Base-by-base conservation (phyloP, 2,113 vertebrate species). In the Cichladusa arquata region DNA sequence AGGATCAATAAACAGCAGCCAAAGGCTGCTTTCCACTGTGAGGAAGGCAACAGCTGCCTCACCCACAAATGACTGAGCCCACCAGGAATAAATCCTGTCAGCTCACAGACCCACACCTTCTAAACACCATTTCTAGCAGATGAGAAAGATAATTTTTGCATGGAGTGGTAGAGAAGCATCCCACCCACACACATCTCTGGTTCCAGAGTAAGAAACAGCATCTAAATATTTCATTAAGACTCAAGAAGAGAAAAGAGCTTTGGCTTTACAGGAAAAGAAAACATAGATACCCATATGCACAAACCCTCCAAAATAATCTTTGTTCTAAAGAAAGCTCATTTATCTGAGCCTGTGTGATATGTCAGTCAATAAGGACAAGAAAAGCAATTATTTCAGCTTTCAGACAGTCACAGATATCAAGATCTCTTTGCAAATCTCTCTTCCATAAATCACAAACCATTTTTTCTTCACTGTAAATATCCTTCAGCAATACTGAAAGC, bases 221-320 rank as follows among this genome's bases (percentile, higher is more conserved):
- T 28, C 61, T 74, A 60, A 91, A 28, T 79, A 85, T 48, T 87
- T 93, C 66, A 89, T 40, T 56, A 72, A 72, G 61, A 51, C 10
- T 87, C 34, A 17, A 60, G 47, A 79, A 77, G 9, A 72, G 18
- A 66, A 73, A 54, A 48, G 6, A 83, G 29, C 7, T 87, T 76
- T 15, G 3, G 73, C n/a, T 72, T 19, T 64, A 10, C 4, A 11
- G 28, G n/a, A 80, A 66, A 91, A 24, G 12, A 48, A 9, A 31
- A n/a, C 7, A 79, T 1, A 36, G 11, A 53, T 19, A 34, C 1
- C 33, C 2, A 56, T 4, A 47, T 3, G 34, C 6, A 50, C 13
- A 15, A 17, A 11, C 2, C 8, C 9, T 47, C 54, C n/a, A 66
- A 50, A 90, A 44, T 0, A 51, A 13, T 13, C 25, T 60, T 36